Base-by-base conservation (phyloP, 2,888 invertebrate genomes). In the Stenodema calcarata region DNA sequence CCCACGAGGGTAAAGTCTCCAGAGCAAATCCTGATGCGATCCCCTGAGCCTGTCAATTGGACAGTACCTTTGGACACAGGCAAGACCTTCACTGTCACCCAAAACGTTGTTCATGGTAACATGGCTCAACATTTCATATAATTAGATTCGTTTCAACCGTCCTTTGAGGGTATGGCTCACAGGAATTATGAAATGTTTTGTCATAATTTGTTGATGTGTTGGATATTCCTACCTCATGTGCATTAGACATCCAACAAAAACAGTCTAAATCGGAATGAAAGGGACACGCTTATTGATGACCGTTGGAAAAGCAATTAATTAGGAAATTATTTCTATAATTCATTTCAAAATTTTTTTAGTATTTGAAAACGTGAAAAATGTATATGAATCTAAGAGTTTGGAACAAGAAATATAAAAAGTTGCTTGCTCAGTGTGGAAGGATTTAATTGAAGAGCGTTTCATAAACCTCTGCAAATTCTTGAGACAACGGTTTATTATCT, bases 11-110 rank as follows among this genome's bases (percentile, higher is more conserved):
- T 97, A 88, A 98, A 97, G 92, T 97, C 97, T 14, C 97, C 97
- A 0, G 97, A 97, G 91, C 96, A 97, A 91, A 96, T 97, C 92
- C 94, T 97, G 91, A 96, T 97, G 95, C 94, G 96, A 89, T 97
- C 97, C 27, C 97, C 97, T 16, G 97, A 97, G 92, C 97, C 97
- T 82, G 97, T 97, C 90, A 97, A 97, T 92, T 98, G 97, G 97
- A 97, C 97, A 81, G 97, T 97, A 88, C 97, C 97, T 85, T 93
- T 97, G 90, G 97, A 98, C 92, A 97, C 97, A 89, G 97, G 97
- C 90, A 97, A 97, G 93, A 97, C 96, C 62, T 97, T 97, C 92
- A 97, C 97, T 69, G 97, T 97, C 90, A 97, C 97, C 88, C 97
- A 97, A 92, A 97, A 97, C 92, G 96, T 97, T 90, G 95, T 95